Evolutionary conservation across 2,113 vertebrate species (phyloP).

Genomic region (Forbesichthys agassizii): DNA sequence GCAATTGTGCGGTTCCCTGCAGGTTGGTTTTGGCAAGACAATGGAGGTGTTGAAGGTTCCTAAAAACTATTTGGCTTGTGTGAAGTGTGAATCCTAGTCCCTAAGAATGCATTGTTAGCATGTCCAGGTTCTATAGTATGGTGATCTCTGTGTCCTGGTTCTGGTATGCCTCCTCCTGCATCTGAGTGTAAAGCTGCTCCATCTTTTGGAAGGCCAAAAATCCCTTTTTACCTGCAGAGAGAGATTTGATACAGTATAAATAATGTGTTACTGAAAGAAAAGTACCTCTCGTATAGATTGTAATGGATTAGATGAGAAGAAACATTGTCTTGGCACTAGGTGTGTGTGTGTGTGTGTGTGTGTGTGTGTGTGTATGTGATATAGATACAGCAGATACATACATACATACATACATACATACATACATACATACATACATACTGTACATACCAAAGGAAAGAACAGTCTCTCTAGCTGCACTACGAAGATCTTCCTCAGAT

Average conservation of each 20-base stretch:
- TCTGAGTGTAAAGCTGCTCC: constrained; percentile 70
- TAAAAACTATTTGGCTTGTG: no score
- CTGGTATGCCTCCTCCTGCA: constrained; percentile 73
- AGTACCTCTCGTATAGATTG: no score
- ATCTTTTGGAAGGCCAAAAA: constrained; percentile 74
- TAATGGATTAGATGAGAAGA: not conserved
- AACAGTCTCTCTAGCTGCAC: constrained; percentile 70
- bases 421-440: not conserved
- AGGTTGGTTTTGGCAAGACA: no score
- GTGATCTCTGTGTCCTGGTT: constrained; percentile 79
- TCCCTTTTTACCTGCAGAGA: constrained; percentile 71
- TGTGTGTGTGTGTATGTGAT: not conserved
- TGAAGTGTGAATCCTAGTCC: no score
- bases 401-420: not conserved
- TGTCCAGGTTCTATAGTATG: constrained; percentile 59
- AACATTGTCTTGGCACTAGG: no score
- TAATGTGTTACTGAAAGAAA: not conserved
- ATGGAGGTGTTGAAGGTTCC: no score
- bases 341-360: no score
- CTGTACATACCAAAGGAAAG: constrained; percentile 74
- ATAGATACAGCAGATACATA: no score
- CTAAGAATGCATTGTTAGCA: no score
- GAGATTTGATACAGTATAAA: not conserved
- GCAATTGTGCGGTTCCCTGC: no score
- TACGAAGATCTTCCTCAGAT: constrained; percentile 71